Percentiles rank a stretch among this genome's conserved stretches.
These are phyloP conservation scores for Streptopelia turtur DNA, from an alignment of 2,797 vertebrate genomes.

Conservation along the genomic window DNA sequence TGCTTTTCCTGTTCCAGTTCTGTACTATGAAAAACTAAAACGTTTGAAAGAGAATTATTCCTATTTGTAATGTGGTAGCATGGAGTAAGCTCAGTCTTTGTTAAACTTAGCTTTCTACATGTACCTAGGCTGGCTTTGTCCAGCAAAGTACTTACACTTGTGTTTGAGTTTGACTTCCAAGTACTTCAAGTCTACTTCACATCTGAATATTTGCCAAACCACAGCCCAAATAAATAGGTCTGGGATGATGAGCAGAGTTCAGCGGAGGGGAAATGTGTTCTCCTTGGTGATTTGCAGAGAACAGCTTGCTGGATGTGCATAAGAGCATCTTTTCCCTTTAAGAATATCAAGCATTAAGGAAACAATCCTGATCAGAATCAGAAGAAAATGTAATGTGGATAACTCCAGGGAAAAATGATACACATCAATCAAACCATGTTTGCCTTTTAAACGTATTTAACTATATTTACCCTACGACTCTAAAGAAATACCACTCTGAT, in stretches of 20 bases:
- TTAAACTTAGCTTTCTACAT: background rate
- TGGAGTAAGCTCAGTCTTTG: background rate
- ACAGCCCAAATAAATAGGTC: background rate
- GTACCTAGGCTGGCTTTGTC: background rate
- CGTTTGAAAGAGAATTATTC: background rate
- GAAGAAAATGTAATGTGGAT: background rate
- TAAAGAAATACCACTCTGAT: background rate
- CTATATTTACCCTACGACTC: background rate
- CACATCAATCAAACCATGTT: background rate
- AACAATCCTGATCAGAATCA: background rate
- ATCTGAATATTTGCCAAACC: background rate
- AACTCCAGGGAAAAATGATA: background rate
- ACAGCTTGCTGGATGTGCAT: background rate
- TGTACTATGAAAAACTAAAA: background rate
- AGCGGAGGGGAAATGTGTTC: background rate
- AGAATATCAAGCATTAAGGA: background rate
- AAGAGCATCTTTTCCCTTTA: background rate
- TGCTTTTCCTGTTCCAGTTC: background rate
- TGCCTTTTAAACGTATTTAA: background rate
- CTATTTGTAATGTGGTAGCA: background rate
- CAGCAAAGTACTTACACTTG: background rate
- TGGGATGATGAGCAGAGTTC: background rate
- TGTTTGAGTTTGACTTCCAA: background rate
- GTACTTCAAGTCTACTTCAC: background rate
- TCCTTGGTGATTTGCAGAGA: background rate